phyloP scores from a whole-genome alignment of 2,797 vertebrate genomes.

The Falco columbarius region DNA sequence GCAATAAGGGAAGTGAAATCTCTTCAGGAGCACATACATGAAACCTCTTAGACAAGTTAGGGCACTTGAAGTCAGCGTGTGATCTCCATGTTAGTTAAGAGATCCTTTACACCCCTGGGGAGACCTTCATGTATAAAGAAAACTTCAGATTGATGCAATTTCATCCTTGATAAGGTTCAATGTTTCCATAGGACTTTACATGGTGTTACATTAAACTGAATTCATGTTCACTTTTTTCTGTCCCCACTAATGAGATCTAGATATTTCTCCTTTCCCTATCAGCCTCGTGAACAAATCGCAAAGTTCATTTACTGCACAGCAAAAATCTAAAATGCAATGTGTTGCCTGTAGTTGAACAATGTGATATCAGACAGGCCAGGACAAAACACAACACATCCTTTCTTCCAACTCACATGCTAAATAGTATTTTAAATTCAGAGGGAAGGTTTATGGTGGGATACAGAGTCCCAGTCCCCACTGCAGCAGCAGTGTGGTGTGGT shows the following conservation, averaged over 20 bases:
- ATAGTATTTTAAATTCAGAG: not conserved
- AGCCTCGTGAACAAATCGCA: not conserved
- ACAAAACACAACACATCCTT: not conserved
- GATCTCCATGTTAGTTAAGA: not conserved
- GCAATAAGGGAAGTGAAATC: not conserved
- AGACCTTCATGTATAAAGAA: not conserved
- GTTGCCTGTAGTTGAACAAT: not conserved
- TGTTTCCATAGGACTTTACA: not conserved
- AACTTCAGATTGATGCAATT: not conserved
- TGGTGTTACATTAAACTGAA: not conserved
- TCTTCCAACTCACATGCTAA: not conserved
- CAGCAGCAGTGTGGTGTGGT: fast-evolving
- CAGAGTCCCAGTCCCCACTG: not conserved
- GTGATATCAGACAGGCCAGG: not conserved
- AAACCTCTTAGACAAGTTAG: not conserved
- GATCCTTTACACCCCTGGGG: not conserved
- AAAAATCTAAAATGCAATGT: too few relatives aligned
- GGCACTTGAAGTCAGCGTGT: not conserved
- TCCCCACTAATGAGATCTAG: not conserved
- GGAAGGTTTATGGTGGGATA: not conserved
- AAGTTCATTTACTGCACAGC: not conserved
- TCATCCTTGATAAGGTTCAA: not conserved
- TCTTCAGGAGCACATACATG: fast-evolving
- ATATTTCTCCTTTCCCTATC: not conserved
- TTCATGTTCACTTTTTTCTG: not conserved